Base-by-base conservation (phyloP, 2,113 vertebrate genomes). In the Anoura caudifer region DNA sequence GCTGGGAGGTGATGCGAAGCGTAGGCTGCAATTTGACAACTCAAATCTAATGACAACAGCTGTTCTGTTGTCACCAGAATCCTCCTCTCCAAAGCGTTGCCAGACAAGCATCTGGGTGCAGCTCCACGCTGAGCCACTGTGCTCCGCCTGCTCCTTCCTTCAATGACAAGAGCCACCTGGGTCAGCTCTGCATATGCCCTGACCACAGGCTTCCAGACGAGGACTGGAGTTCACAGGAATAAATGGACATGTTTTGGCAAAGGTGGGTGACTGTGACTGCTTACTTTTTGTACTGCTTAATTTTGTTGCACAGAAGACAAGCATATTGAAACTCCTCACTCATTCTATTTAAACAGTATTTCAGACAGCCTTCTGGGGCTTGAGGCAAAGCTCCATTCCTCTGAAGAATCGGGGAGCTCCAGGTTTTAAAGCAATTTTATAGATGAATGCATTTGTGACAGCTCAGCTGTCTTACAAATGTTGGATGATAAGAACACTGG, bases 111-210 rank as follows among this genome's bases (percentile, higher is more conserved):
- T 41, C n/a, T 0, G 13, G 33, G 31, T 3, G 22, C 17, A 36
- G n/a, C 3, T 43, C 12, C 17, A 4, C 7, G 84, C 45, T 14
- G 4, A 3, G 17, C 36, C 2, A 12, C 3, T 0, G 0, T 3
- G 8, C 43, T 45, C 52, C 12, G 0, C 67, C 7, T 1, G 20
- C 63, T 61, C 52, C 47, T 91, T 52, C 72, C 43, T 47, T 7
- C 15, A n/a, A 11, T 0, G 22, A 2, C 28, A 7, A 50, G 52
- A 65, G 24, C 43, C 0, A 3, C 28, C 4, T 7, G 0, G 0
- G 5, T 12, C 36, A 33, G 45, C 65, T 41, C 41, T 17, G 31
- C 38, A 0, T 5, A 16, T 12, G 12, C 50, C 41, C 89, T 15
- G 38, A 43, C 11, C 3, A 22, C 45, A 1, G 59, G 17, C 59